Conservation (phyloP, 1,140 invertebrate species). For the Drosophila busckii region DNA sequence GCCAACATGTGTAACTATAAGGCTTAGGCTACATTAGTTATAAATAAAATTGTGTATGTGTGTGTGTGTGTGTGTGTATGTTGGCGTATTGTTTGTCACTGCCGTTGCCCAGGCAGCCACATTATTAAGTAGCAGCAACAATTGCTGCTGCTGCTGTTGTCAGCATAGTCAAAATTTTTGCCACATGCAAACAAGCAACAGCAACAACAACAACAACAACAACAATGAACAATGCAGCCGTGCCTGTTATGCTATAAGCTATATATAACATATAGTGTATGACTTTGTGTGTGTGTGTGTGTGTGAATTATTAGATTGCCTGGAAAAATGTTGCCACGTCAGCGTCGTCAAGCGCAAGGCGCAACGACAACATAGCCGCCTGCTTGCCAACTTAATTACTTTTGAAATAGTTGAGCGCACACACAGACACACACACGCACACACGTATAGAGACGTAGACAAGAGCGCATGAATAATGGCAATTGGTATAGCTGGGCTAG, state of each 20-base stretch:
- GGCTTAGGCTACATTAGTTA: no score
- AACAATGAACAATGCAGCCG: neutral
- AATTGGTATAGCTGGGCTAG: slow-evolving; percentile 9
- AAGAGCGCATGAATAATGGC: slow-evolving; percentile 28
- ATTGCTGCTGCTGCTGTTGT: neutral
- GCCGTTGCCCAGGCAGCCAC: slow-evolving; percentile 25
- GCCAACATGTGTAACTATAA: no score
- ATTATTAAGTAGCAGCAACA: slow-evolving; percentile 21
- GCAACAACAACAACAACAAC: slow-evolving; percentile 1
- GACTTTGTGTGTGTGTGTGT: slow-evolving; percentile 1
- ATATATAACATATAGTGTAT: neutral
- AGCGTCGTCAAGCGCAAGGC: slow-evolving; percentile 10
- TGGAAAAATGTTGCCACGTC: slow-evolving; percentile 50
- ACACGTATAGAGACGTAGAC: neutral
- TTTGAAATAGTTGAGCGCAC: slow-evolving; percentile 62
- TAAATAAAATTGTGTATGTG: no score
- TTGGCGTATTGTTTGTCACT: slow-evolving; percentile 12
- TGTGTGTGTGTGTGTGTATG: slow-evolving; percentile 7
- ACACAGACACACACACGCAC: slow-evolving; percentile 17
- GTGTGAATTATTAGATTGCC: slow-evolving; percentile 67
- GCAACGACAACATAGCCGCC: slow-evolving; percentile 49
- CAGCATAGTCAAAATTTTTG: slow-evolving; percentile 14
- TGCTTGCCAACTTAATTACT: slow-evolving; percentile 70
- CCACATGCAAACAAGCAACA: slow-evolving; percentile 33
- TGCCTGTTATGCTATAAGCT: slow-evolving; percentile 12